Conservation (phyloP, 23 tunicate genomes). For the Corella eumyota region DNA sequence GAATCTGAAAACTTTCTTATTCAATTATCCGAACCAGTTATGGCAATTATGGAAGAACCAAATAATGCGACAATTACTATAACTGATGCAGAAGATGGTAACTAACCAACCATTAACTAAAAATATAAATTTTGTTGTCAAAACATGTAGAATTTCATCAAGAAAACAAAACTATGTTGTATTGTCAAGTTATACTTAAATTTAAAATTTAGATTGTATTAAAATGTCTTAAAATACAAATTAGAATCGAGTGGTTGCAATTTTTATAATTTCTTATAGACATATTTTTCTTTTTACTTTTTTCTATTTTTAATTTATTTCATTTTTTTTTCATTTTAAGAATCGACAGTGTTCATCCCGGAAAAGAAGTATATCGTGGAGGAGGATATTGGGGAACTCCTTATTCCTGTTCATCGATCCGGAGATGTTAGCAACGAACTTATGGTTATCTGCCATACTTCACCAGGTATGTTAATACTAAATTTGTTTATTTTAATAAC, state of each 20-base stretch:
- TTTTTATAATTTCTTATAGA: too few relatives aligned
- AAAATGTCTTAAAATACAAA: too few relatives aligned
- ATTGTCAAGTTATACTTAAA: too few relatives aligned
- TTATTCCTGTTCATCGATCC: conserved; percentile 55
- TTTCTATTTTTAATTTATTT: too few relatives aligned
- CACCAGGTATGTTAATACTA: conserved; percentile 55
- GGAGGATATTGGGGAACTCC: conserved; percentile 69
- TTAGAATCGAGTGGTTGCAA: too few relatives aligned
- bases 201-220: too few relatives aligned
- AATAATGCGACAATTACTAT: conserved; percentile 47
- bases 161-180: too few relatives aligned
- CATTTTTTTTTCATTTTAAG: too few relatives aligned
- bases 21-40: conserved; percentile 88
- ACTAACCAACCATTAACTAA: neutral
- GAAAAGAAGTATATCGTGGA: conserved; percentile 17
- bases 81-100: conserved; percentile 89
- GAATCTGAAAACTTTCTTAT: conserved; percentile 67
- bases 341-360: conserved; percentile 75
- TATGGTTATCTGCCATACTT: conserved; percentile 89
- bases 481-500: too few relatives aligned
- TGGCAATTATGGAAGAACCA: conserved; percentile 85
- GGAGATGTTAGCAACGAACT: conserved; percentile 81
- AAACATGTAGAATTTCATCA: too few relatives aligned
- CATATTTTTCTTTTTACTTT: too few relatives aligned
- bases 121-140: neutral